These are phyloP conservation scores for Lipotes vexillifer DNA, from an alignment of 2,113 vertebrate genomes.

Conservation along the genomic window DNA sequence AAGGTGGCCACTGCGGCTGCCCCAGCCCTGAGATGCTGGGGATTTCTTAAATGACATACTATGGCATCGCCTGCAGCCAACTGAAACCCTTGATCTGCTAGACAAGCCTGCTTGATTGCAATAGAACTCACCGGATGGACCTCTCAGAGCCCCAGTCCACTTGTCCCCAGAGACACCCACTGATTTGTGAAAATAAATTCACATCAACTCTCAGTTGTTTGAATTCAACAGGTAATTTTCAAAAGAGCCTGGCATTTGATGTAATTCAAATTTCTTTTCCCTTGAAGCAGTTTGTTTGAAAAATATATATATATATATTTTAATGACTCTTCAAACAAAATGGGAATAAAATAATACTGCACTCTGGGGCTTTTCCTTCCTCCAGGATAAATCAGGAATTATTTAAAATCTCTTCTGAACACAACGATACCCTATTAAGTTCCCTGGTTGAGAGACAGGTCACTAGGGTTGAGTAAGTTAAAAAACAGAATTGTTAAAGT, in stretches of 20 bases:
- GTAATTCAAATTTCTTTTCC: slow-evolving; percentile 25
- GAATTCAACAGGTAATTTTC: slow-evolving; percentile 44
- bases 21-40: background rate
- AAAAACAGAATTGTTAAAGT: slow-evolving; percentile 31
- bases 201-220: background rate
- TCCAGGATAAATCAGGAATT: background rate
- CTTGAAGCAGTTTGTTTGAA: slow-evolving; percentile 39
- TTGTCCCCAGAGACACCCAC: background rate
- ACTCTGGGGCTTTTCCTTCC: background rate
- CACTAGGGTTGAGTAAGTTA: background rate
- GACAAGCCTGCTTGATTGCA: background rate
- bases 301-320: slow-evolving; percentile 10
- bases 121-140: background rate
- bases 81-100: background rate
- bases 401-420: background rate
- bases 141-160: background rate
- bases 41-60: background rate
- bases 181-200: background rate
- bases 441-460: background rate
- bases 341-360: background rate
- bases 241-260: slow-evolving; percentile 33
- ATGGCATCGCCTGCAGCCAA: background rate
- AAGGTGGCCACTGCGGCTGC: background rate
- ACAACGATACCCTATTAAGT: background rate
- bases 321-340: slow-evolving; percentile 43